Base-by-base conservation (phyloP, 1,140 invertebrate species). In the Rhynchophorus ferrugineus region DNA sequence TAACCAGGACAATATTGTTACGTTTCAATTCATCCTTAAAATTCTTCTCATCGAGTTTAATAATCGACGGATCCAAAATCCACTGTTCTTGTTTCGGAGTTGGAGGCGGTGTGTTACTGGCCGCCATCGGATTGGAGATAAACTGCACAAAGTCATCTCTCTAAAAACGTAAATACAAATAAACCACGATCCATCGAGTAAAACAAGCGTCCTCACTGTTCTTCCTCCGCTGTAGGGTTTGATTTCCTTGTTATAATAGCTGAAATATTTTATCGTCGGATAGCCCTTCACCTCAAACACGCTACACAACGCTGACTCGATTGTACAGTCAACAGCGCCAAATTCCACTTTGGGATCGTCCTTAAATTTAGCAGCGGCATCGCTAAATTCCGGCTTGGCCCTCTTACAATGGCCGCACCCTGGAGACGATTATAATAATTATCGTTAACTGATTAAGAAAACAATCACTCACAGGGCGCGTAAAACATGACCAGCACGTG, bases 341-440 rank as follows among this genome's bases (percentile, higher is more conserved):
- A 91, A 87, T 11, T 81, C 78, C 5, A 89, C 77, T 71, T 85
- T 78, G 6, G 80, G 72, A 65, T 86, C 81, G 54, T 85, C 81
- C 24, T 81, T 82, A 58, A 89, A 81, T 24, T 76, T 68, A 41
- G 81, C 81, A 6, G 91, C 90, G 3, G 89, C 87, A 34, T 74
- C 73, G 13, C 75, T 78, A 64, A 87, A 90, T 69, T 92, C 87
- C 11, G 90, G 89, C 69, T 94, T 93, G 0, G 88, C 82, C 59
- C 80, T 82, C 65, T 92, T 93, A 67, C 91, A 94, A 69, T 93
- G 89, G 5, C 89, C 89, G 71, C 91, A 94, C 90, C 89, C 88
- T 91, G 61, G 43, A 69, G 58, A 69, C 51, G 5, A 29, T 29
- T 29, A 29, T 29, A 6, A 29, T 5, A 29, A 29, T 6, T 11